These are phyloP conservation scores for Pseudochromis fuscus DNA, from an alignment of 2,797 vertebrate species.

Conservation along the genomic window DNA sequence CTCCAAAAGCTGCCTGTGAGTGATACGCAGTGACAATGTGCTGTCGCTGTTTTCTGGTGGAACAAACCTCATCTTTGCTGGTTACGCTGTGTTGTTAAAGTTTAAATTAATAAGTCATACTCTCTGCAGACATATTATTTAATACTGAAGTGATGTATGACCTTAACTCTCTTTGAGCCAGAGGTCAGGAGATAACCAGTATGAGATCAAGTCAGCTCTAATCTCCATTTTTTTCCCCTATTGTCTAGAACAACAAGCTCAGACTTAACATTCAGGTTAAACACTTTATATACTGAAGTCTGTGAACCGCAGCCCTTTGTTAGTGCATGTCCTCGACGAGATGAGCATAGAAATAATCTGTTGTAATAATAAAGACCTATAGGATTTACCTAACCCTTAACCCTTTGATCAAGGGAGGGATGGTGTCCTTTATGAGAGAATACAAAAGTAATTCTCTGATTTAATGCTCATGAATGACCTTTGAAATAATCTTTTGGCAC, in stretches of 20 bases:
- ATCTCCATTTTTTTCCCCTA: slow-evolving; percentile 49
- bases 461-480: slow-evolving; percentile 21
- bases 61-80: slow-evolving; percentile 30
- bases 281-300: slow-evolving; percentile 26
- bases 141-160: slow-evolving; percentile 19
- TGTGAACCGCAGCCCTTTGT: not conserved
- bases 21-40: not conserved
- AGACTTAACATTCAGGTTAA: slow-evolving; percentile 28
- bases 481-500: not conserved
- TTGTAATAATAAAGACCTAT: slow-evolving; percentile 23
- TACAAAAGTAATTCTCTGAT: slow-evolving; percentile 27
- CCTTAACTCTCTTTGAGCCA: slow-evolving; percentile 46
- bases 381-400: slow-evolving; percentile 50
- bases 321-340: not conserved
- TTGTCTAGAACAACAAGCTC: slow-evolving; percentile 19
- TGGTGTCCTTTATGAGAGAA: slow-evolving; percentile 17
- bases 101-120: slow-evolving; percentile 30
- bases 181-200: slow-evolving; percentile 38
- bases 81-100: not conserved
- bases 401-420: slow-evolving; percentile 24
- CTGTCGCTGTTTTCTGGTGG: slow-evolving; percentile 18
- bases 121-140: slow-evolving; percentile 31
- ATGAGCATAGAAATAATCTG: slow-evolving; percentile 52
- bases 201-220: slow-evolving; percentile 45
- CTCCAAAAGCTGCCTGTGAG: slow-evolving; percentile 13